Base-by-base conservation (phyloP, 2,113 vertebrate species). In the Hippocampus guttulatus region DNA sequence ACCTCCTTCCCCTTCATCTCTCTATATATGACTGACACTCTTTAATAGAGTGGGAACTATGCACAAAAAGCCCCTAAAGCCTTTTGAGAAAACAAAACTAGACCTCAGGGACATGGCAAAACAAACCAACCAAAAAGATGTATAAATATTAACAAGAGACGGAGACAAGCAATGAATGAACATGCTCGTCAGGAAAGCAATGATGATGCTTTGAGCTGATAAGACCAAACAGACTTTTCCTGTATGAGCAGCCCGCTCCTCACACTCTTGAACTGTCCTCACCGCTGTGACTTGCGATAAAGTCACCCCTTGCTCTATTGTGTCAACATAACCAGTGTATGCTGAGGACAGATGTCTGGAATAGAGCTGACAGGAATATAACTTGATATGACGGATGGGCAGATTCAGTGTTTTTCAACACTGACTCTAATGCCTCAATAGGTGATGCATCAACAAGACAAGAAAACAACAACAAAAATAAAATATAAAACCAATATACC, bases 201-300 rank as follows among this genome's bases (percentile, higher is more conserved):
- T 67, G 81, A 72, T 81, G 82, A 86, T 77, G 45, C 73, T 75
- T 76, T 75, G 75, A 83, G 75, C 40, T 20, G 52, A 75, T 69
- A 63, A 82, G 70, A 41, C 69, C 69, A 86, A 86, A 79, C 71
- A 78, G 40, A 63, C 67, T 57, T 77, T 82, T 81, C 75, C 80
- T 76, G 75, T 38, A 20, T 60, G 23, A 80, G 52, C 64, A 27
- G 16, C 45, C 62, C 64, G 58, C 69, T 67, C 30, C 47, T 74
- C 25, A 55, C 15, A 3, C 67, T 43, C 64, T 83, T 81, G 69
- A 81, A 70, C 73, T 85, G 72, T 69, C 62, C 70, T 66, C 60
- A 58, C 21, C 69, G 51, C 38, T 21, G 55, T 18, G 65, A 63
- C 45, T 77, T 75, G 40, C 62, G 49, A 67, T 51, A 67, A 25